These are phyloP conservation scores for Drosophila yooni DNA, from an alignment of 2,888 invertebrate species.

Conservation along the genomic window DNA sequence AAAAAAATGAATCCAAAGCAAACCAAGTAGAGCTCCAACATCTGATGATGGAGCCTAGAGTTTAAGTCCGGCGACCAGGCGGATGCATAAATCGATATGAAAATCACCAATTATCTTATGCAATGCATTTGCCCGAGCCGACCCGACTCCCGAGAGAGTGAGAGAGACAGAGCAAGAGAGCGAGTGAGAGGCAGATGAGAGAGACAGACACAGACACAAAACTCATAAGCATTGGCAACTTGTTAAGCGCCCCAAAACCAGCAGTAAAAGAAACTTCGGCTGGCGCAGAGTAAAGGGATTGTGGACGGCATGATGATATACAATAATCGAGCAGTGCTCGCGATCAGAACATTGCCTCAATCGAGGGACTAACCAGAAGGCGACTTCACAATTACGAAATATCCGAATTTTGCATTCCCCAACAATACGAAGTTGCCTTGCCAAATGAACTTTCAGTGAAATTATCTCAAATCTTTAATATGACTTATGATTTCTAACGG, in stretches of 20 bases:
- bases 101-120: slow-evolving; percentile 82
- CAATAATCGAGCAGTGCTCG: slow-evolving; percentile 73
- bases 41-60: slow-evolving; percentile 31
- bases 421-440: not conserved
- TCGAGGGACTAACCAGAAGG: slow-evolving; percentile 53
- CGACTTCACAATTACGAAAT: not conserved
- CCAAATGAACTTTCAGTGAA: not conserved
- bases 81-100: slow-evolving; percentile 84
- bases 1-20: not conserved
- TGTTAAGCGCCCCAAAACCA: slow-evolving; percentile 63
- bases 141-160: slow-evolving; percentile 8
- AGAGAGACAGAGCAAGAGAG: slow-evolving; percentile 5
- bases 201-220: slow-evolving; percentile 30
- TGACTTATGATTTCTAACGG: not conserved
- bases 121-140: slow-evolving; percentile 51
- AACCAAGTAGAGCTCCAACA: slow-evolving; percentile 22
- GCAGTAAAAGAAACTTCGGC: slow-evolving; percentile 10
- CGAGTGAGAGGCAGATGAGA: slow-evolving; percentile 1
- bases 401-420: slow-evolving; percentile 37
- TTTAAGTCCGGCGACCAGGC: slow-evolving; percentile 51
- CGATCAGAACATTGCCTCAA: slow-evolving; percentile 69
- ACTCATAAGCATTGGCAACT: slow-evolving; percentile 71
- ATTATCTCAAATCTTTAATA: not conserved
- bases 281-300: not conserved
- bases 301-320: slow-evolving; percentile 69